Evolutionary conservation across 2,113 vertebrate species (phyloP), one percentile per base, ranked within the genome.

Genomic region (Sminthopsis crassicaudata): DNA sequence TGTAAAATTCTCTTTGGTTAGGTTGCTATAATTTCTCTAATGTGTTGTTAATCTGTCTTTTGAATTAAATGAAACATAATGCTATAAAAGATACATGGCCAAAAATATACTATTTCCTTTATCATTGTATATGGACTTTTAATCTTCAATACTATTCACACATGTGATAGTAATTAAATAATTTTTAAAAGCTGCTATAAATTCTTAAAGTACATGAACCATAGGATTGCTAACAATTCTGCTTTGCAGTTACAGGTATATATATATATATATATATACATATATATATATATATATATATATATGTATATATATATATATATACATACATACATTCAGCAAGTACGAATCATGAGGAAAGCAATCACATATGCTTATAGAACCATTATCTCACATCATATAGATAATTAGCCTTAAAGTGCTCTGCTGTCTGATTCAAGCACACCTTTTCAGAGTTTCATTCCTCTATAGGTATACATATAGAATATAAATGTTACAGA

Each of bases 131-230:
- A 46, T 30, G 36, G 25, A 23, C 52, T 94, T 94, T 46, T 51
- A 57, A 11, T 90, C 92, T 67, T 90, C 90, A 94, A 92, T 23
- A 19, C 25, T 92, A 24, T 93, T 94, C 90, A 46, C 22, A 67
- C 10, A 89, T 52, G n/a, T 67, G 90, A 48, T 92, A 95, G 42
- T 89, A 90, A 93, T 95, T 95, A 93, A 53, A 94, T 48, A 95
- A 95, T 93, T 54, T 23, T 52, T 57, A 96, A 94, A 50, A 95
- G 14, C 27, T 88, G 9, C 52, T 90, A 48, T 90, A 94, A 60
- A 91, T 94, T 36, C 94, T n/a, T 90, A 42, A 93, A 30, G 50
- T 93, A 95, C 94, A 90, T 50, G 53, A 92, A 67, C 12, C 90
- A 36, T 27, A 46, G 53, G 94, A 92, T 53, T 92, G 92, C 90